Percentiles rank a stretch among this genome's conserved stretches.
Evolutionary conservation across 2,113 vertebrate species (phyloP).

Genomic region (Bettongia penicillata): DNA sequence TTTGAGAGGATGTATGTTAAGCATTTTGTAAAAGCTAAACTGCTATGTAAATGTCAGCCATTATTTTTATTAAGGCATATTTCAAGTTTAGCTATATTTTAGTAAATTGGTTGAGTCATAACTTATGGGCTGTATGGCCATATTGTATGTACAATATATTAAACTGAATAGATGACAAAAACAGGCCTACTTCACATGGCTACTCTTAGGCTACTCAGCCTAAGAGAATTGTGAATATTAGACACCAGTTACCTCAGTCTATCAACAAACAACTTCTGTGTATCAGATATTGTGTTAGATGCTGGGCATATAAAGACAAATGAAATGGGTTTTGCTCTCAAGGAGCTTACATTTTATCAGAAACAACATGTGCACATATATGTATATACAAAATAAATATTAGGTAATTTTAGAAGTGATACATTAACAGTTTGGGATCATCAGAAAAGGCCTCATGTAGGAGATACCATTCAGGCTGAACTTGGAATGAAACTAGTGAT

Average conservation of each 20-base stretch:
- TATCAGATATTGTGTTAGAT: not conserved
- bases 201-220: not conserved
- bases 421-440: not conserved
- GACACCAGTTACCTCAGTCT: not conserved
- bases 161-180: conserved; percentile 22
- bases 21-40: conserved; percentile 24
- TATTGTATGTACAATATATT: not conserved
- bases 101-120: conserved; percentile 24
- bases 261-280: not conserved
- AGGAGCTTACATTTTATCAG: not conserved
- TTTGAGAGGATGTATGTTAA: conserved; percentile 12
- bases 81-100: conserved; percentile 7
- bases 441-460: not conserved
- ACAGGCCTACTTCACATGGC: not conserved
- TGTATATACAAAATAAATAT: not conserved
- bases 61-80: not conserved
- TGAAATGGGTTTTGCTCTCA: not conserved
- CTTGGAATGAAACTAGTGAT: not conserved
- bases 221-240: not conserved
- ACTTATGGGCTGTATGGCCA: not conserved
- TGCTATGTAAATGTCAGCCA: not conserved
- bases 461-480: not conserved
- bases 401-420: not conserved
- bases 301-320: not conserved
- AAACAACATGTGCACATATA: not conserved